Evolutionary conservation across 2,888 invertebrate genomes (phyloP).

Genomic region (Sphaeridia pumilis): DNA sequence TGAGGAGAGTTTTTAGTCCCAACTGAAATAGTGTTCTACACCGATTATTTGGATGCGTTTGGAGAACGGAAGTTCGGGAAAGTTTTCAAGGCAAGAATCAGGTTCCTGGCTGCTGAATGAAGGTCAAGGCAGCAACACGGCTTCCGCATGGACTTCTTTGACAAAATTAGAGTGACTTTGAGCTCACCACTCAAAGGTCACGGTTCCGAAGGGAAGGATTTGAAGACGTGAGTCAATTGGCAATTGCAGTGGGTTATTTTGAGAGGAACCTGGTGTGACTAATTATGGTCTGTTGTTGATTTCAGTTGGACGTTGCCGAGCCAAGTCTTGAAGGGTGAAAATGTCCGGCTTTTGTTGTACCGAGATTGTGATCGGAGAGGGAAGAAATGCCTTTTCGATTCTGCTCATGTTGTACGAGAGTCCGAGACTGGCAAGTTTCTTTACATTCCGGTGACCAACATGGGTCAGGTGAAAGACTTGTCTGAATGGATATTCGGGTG

Average conservation of each 20-base stretch:
- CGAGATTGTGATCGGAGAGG: constrained; percentile 34
- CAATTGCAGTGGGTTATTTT: neutral
- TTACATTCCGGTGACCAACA: constrained; percentile 15
- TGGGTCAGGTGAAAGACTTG: constrained; percentile 17
- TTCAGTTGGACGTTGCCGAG: constrained; percentile 15
- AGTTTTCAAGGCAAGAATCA: no score
- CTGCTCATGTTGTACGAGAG: constrained; percentile 25
- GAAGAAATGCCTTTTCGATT: constrained; percentile 32
- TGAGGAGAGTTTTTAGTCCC: no score
- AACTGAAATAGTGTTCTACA: no score
- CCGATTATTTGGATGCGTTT: no score
- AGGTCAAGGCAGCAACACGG: no score
- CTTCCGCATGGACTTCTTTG: constrained; percentile 15
- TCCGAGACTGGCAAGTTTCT: constrained; percentile 14
- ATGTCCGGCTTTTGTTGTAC: constrained; percentile 26
- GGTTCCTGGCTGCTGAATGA: no score
- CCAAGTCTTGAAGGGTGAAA: constrained; percentile 6
- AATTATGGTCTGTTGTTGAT: neutral
- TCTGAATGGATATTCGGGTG: constrained; percentile 20
- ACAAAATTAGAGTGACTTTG: constrained; percentile 14
- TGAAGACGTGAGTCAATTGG: constrained; percentile 13
- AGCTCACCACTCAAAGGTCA: constrained; percentile 15
- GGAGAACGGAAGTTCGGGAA: no score
- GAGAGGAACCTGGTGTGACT: neutral
- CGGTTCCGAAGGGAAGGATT: constrained; percentile 11